A percentile compares a stretch with the other conserved stretches of the same genome.
phyloP scores from a whole-genome alignment of 2,797 vertebrate genomes.

The Gorsachius magnificus region DNA sequence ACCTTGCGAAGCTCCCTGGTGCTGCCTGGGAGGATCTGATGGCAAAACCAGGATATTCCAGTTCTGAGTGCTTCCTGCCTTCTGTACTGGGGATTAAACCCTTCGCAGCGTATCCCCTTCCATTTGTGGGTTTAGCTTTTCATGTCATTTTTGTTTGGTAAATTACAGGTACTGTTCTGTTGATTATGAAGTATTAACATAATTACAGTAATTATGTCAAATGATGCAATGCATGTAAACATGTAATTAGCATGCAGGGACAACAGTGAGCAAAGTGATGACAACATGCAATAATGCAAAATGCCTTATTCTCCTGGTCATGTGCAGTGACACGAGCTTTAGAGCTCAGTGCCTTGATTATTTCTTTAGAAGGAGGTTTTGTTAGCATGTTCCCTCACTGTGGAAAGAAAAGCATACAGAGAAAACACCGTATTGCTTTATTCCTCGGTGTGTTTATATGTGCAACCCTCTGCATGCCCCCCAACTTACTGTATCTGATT shows the following conservation, averaged over 20 bases:
- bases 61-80: conserved; percentile 16
- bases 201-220: conserved; percentile 66
- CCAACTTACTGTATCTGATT: background rate
- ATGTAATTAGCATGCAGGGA: conserved; percentile 60
- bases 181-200: conserved; percentile 61
- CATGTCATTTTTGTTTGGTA: conserved; percentile 57
- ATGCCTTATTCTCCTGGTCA: conserved; percentile 6
- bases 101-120: conserved; percentile 16
- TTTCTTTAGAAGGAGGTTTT: conserved; percentile 50
- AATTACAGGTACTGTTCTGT: conserved; percentile 65
- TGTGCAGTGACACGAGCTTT: conserved; percentile 7
- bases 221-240: conserved; percentile 64
- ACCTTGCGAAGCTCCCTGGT: background rate
- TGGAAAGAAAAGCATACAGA: conserved; percentile 24
- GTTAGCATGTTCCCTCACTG: background rate
- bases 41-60: background rate
- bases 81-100: background rate
- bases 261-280: conserved; percentile 51
- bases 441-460: background rate
- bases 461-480: background rate
- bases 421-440: background rate
- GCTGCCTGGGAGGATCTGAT: background rate
- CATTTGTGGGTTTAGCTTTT: conserved; percentile 47
- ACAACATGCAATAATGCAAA: conserved; percentile 44
- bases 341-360: conserved; percentile 35